Evolutionary conservation across 2,113 vertebrate species (phyloP), one percentile per base, ranked within the genome.

Genomic region (Trematocara variabile): DNA sequence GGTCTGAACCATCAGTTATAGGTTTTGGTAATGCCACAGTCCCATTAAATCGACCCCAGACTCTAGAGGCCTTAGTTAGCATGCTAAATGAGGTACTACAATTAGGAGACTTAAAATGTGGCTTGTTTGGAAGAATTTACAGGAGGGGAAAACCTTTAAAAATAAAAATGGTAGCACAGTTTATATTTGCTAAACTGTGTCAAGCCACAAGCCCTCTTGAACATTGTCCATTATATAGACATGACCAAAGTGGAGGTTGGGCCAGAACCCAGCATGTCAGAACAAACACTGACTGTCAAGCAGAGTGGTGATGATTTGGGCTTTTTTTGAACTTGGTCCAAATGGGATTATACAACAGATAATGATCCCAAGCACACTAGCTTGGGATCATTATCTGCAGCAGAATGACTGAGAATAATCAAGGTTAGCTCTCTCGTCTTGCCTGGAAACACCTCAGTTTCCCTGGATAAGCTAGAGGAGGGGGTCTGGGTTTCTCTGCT

Each of bases 1-100:
- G 97, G 98, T 99, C 1, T 4, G 77, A 28, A 13, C 13, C 9
- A 16, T 13, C 4, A 16, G 44, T 55, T 22, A 22, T 22, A 25
- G 53, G 39, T 60, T 9, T 60, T 14, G 54, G 63, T 12, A 33
- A 56, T 78, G 18, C 53, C 22, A 55, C 34, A 79, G 53, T 28
- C 22, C 22, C 22, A 73, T 46, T 46, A 28, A 46, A 28, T 73
- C 0, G 7, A 44, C 65, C 39, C 20, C 37, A 8, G 37, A 70
- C 12, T 25, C 20, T 44, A 16, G 37, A 44, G 37, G 20, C 20
- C 65, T 46, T 44, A 73, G 65, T 28, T 73, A 46, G 65, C 22
- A 28, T 73, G 39, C 8, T 44, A 6, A 44, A 70, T 5, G 16
- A 63, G 58, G 58, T n/a, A 44, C 20, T 25, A 1, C 13, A 44